phyloP scores from a whole-genome alignment of 2,113 vertebrate genomes.

The Microcebus ravelobensis region DNA sequence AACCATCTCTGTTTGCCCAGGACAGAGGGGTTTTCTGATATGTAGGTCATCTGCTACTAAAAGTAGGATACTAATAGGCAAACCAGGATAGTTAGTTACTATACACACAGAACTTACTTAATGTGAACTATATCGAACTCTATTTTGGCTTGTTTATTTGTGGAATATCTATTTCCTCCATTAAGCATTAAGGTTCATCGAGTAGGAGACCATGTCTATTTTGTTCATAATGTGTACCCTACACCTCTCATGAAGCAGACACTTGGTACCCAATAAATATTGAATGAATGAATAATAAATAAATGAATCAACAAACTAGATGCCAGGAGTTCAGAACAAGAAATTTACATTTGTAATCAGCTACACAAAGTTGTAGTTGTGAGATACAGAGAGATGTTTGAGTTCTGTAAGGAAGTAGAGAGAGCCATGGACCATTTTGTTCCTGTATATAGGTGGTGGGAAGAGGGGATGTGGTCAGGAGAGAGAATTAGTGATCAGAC shows the following conservation, averaged over 20 bases:
- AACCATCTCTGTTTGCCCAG: neutral
- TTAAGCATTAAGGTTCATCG: neutral
- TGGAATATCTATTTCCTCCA: neutral
- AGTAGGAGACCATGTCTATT: neutral
- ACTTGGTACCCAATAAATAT: neutral
- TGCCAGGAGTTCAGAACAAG: neutral
- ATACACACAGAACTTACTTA: neutral
- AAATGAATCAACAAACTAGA: neutral
- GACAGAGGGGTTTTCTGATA: neutral
- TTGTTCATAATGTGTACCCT: neutral
- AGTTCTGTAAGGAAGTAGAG: neutral
- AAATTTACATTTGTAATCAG: neutral
- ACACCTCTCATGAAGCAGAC: neutral
- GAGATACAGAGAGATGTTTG: neutral
- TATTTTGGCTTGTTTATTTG: neutral
- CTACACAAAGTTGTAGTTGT: neutral
- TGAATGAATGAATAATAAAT: neutral
- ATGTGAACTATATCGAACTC: neutral
- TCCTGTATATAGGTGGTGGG: neutral
- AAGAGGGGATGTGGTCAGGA: neutral
- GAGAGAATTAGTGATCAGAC: neutral
- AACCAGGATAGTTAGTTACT: neutral
- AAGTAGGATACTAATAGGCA: neutral
- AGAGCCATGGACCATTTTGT: neutral
- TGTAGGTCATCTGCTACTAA: neutral